These are phyloP conservation scores for Diplazon laetatorius DNA, from an alignment of 2,888 invertebrate genomes.

Conservation along the genomic window DNA sequence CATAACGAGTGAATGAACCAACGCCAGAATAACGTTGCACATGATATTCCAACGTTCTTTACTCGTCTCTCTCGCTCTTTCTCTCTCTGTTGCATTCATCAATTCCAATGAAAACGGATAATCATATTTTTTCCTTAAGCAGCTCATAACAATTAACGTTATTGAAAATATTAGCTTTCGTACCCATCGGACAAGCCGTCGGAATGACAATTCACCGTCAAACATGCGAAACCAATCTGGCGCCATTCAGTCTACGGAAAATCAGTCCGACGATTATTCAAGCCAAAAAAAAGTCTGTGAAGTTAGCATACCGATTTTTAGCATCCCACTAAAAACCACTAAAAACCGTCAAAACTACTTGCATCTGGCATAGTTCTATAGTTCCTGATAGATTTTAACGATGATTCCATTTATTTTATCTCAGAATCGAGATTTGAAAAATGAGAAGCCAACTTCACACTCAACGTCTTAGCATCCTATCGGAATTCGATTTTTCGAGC, in stretches of 20 bases:
- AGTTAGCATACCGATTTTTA: no score
- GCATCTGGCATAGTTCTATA: no score
- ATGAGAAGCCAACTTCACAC: no score
- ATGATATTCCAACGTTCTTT: neutral
- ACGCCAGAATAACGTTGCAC: slow-evolving; percentile 1
- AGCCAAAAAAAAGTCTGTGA: no score
- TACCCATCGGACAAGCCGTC: neutral
- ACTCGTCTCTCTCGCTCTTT: no score
- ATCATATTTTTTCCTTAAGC: neutral
- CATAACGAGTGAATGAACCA: slow-evolving; percentile 46
- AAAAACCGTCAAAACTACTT: no score
- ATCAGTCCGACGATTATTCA: slow-evolving; percentile 32
- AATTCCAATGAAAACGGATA: neutral
- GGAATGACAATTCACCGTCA: slow-evolving; percentile 3
- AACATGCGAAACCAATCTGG: neutral
- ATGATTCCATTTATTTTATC: no score
- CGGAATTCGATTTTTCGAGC: no score
- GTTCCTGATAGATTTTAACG: no score
- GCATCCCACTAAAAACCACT: no score
- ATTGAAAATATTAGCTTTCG: neutral
- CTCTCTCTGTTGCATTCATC: neutral
- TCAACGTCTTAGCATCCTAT: no score
- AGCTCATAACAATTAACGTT: neutral
- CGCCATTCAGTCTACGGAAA: neutral
- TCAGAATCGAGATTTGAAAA: no score